These are phyloP conservation scores for Channa argus DNA, from an alignment of 2,113 vertebrate species.

Conservation along the genomic window DNA sequence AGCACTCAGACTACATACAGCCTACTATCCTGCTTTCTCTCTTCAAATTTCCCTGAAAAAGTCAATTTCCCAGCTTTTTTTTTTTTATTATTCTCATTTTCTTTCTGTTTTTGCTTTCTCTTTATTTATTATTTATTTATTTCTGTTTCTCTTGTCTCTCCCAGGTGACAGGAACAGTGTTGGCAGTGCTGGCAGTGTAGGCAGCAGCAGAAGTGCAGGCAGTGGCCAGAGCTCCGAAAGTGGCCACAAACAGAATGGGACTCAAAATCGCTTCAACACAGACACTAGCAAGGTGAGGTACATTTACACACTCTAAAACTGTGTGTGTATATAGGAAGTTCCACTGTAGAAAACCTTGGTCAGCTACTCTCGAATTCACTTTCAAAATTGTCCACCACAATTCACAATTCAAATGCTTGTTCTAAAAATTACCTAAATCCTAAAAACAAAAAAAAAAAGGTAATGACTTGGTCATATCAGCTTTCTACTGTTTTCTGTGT, in stretches of 20 bases:
- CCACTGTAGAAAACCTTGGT: too few relatives aligned
- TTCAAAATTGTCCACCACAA: too few relatives aligned
- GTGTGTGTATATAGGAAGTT: neutral
- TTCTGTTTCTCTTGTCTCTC: constrained; percentile 39
- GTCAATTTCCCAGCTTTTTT: too few relatives aligned
- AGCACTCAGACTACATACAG: too few relatives aligned
- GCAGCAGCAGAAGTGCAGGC: constrained; percentile 94
- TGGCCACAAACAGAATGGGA: constrained; percentile 84
- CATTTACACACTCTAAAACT: neutral
- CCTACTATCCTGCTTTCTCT: too few relatives aligned
- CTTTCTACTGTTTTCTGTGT: constrained; percentile 19
- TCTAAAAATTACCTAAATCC: too few relatives aligned
- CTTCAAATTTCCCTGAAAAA: too few relatives aligned
- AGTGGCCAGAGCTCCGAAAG: constrained; percentile 95
- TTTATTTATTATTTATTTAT: neutral
- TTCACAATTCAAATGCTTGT: too few relatives aligned
- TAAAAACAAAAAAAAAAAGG: too few relatives aligned
- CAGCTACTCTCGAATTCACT: too few relatives aligned
- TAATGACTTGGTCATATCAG: neutral
- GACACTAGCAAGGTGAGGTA: constrained; percentile 60
- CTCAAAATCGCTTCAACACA: constrained; percentile 63
- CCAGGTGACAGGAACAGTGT: constrained; percentile 94
- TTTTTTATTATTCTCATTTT: too few relatives aligned
- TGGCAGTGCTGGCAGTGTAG: constrained; percentile 91
- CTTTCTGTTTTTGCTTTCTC: too few relatives aligned